A percentile compares a stretch with the other conserved stretches of the same genome.
phyloP scores from a whole-genome alignment of 2,888 invertebrate species.

The Andrena minutula region DNA sequence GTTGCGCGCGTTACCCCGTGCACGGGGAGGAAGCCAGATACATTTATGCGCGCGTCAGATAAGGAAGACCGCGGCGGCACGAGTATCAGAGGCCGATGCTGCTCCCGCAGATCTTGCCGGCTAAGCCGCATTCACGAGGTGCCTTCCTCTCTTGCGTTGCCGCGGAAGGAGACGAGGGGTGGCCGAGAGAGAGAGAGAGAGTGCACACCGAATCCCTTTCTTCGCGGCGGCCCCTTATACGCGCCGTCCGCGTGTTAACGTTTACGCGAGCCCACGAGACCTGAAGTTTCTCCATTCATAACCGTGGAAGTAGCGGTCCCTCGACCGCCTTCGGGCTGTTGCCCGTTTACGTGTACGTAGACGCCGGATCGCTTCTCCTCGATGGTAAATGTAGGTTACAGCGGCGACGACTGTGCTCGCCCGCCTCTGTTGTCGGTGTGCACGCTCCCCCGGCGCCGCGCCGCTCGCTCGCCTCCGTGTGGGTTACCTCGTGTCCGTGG shows the following conservation, averaged over 20 bases:
- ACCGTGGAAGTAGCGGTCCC: constrained; percentile 64
- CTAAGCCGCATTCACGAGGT: constrained; percentile 60
- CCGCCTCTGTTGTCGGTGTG: constrained; percentile 38
- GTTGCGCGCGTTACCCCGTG: constrained; percentile 8
- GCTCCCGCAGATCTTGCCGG: constrained; percentile 53
- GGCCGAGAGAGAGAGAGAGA: background rate
- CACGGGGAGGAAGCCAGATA: constrained; percentile 7
- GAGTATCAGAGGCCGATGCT: constrained; percentile 57
- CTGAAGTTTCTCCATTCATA: constrained; percentile 82
- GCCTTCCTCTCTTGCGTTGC: constrained; percentile 18
- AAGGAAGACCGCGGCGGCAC: constrained; percentile 39
- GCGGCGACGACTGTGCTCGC: constrained; percentile 71
- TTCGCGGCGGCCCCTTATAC: constrained; percentile 55
- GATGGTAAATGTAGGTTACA: constrained; percentile 79
- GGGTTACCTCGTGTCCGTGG: constrained; percentile 34
- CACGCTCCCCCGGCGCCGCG: constrained; percentile 17
- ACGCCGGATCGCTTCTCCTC: constrained; percentile 37
- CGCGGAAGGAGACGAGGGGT: background rate
- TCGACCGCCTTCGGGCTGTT: constrained; percentile 58
- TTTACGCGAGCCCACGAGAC: constrained; percentile 62
- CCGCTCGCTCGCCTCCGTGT: constrained; percentile 8
- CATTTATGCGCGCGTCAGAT: constrained; percentile 49
- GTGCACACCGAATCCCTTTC: constrained; percentile 54
- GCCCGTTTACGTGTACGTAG: constrained; percentile 31
- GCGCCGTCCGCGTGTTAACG: constrained; percentile 50